Percentiles rank a stretch among this genome's conserved stretches.
phyloP scores from a whole-genome alignment of 1,140 invertebrate species.

The Drosophila arawakana region DNA sequence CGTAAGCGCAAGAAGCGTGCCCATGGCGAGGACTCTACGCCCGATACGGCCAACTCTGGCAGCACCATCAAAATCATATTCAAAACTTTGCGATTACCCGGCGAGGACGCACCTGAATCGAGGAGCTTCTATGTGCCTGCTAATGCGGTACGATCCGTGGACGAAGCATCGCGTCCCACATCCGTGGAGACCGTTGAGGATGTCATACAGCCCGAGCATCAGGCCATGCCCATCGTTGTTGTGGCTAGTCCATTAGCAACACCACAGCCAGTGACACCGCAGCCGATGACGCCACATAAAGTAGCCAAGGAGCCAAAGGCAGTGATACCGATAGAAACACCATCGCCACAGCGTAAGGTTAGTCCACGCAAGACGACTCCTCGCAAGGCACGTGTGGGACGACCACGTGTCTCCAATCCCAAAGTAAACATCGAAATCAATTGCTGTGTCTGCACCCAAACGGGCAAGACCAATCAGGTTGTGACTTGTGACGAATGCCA shows the following conservation, averaged over 20 bases:
- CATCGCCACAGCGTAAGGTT: constrained; percentile 54
- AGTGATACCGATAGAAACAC: background rate
- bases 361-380: constrained; percentile 72
- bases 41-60: constrained; percentile 85
- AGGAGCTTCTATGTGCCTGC: constrained; percentile 83
- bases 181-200: constrained; percentile 83
- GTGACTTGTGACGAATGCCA: constrained; percentile 96
- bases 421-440: constrained; percentile 60
- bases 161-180: constrained; percentile 78
- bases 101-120: constrained; percentile 85
- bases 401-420: constrained; percentile 53
- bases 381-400: constrained; percentile 61
- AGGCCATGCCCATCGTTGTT: constrained; percentile 32
- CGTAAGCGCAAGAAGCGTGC: constrained; percentile 89
- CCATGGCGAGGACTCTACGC: constrained; percentile 87
- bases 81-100: constrained; percentile 92
- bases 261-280: constrained; percentile 4
- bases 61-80: constrained; percentile 88
- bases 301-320: constrained; percentile 33
- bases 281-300: constrained; percentile 16
- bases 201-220: constrained; percentile 37
- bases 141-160: constrained; percentile 80
- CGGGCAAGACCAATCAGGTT: constrained; percentile 71
- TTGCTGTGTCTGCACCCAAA: constrained; percentile 69
- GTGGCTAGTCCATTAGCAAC: constrained; percentile 9